Base-by-base conservation (phyloP, 2,888 invertebrate species). In the Aricia artaxerxes region DNA sequence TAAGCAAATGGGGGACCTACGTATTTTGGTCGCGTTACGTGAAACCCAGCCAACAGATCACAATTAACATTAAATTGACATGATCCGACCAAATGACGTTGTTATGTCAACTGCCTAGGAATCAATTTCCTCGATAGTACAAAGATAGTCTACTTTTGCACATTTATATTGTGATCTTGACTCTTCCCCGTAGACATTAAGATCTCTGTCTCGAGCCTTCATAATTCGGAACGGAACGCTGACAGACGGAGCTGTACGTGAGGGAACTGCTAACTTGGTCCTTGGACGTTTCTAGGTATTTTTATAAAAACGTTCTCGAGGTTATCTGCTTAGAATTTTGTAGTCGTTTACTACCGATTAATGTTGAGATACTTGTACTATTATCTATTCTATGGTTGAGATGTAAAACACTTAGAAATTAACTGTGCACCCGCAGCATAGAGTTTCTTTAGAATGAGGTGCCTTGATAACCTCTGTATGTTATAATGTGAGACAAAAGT, bases 221-320 rank as follows among this genome's bases (percentile, higher is more conserved):
- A 73, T 73, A 73, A 44, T 73, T 40, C 73, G 2, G 44, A 73
- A 9, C 73, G 40, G 73, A 7, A n/a, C n/a, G 44, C 73, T 76
- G 76, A 57, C 76, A 76, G 76, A 13, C 76, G 35, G 35, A 57
- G 64, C 9, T 6, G 13, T 75, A 75, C 76, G 76, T 76, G 76
- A 76, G 53, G 4, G 57, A 35, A 31, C 9, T 76, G 57, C 76
- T 35, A 76, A 57, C 11, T 76, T 7, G 76, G 76, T 76, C 76
- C 76, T 76, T 76, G 76, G 16, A 57, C 78, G 79, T 75, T 77
- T 79, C 38, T 69, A 38, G 35, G 69, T 69, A 69, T 69, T 69
- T 69, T 69, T 69, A 35, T 35, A 35, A 69, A 69, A 69, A 35
- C 4, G 69, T 69, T 69, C 64, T 35, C 64, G 64, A 11, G 35